phyloP scores from a whole-genome alignment of 2,888 invertebrate genomes.

The Hirtodrosophila duncani region DNA sequence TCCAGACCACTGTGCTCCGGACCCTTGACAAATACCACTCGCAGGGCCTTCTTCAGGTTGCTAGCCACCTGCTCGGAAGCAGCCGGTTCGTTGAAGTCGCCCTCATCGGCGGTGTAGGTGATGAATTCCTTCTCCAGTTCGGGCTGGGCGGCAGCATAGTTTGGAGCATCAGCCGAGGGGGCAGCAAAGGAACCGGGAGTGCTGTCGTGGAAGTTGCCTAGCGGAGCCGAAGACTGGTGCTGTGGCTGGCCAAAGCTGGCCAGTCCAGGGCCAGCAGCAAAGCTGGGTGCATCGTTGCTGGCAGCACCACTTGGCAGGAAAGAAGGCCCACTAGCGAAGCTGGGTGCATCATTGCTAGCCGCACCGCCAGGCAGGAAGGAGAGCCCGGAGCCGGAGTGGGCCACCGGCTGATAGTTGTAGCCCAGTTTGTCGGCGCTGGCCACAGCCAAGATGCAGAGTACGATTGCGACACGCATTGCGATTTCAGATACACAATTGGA shows the following conservation, averaged over 20 bases:
- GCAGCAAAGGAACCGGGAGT: slow-evolving; percentile 20
- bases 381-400: slow-evolving; percentile 44
- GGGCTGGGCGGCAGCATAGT: slow-evolving; percentile 35
- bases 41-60: slow-evolving; percentile 62
- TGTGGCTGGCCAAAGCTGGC: slow-evolving; percentile 1
- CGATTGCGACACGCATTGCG: slow-evolving; percentile 57
- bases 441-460: slow-evolving; percentile 49
- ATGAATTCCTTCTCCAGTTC: slow-evolving; percentile 72
- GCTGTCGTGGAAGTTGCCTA: slow-evolving; percentile 15
- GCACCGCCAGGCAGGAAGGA: slow-evolving; percentile 49
- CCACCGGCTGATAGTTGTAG: slow-evolving; percentile 57
- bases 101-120: slow-evolving; percentile 68
- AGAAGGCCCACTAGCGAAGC: not conserved
- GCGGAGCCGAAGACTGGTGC: slow-evolving; percentile 18
- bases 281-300: slow-evolving; percentile 19
- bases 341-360: slow-evolving; percentile 3
- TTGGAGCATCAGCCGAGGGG: slow-evolving; percentile 26
- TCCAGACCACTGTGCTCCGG: slow-evolving; percentile 73
- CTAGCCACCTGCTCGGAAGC: slow-evolving; percentile 47
- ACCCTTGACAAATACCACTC: slow-evolving; percentile 76
- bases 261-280: slow-evolving; percentile 29
- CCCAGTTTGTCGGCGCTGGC: slow-evolving; percentile 50
- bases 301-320: not conserved
- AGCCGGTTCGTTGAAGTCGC: slow-evolving; percentile 57
- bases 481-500: no score